Base-by-base conservation (phyloP, 2,113 vertebrate genomes). In the Vimba vimba region DNA sequence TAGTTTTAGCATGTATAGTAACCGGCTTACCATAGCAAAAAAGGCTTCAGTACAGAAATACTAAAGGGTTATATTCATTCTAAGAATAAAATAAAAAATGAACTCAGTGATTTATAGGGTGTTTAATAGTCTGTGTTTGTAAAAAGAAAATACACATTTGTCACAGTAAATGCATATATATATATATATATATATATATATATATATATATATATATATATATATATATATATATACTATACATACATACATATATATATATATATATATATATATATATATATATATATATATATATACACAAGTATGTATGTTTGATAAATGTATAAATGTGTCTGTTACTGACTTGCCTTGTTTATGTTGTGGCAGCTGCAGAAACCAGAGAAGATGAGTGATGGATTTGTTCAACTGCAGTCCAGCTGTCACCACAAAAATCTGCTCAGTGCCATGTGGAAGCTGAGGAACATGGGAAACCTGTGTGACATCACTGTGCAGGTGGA, bases 401-500 rank as follows among this genome's bases (percentile, higher is more conserved):
- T 92, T 0, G 94, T 99, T 19, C 90, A 97, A 79, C 94, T 99
- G 86, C 94, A 95, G 52, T 98, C 97, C 33, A 94, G 95, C 79
- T 95, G 92, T 1, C 96, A 97, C 2, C 96, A 95, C 0, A 87
- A 95, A 66, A 95, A 95, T 93, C 89, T 98, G 3, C 92, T 99
- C 88, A 91, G 94, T 11, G 97, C 97, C 76, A 96, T 99, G 96
- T 95, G 97, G 6, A 94, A 97, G 59, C 94, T 98, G 62, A 95
- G 96, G 59, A 93, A 95, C 47, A 93, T 95, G 17, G 97, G 97
- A 4, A 96, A 95, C 59, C 93, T 99, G 43, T 98, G 96, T 75
- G 98, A 99, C 0, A 93, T 98, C 23, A 97, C 96, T 0, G 95
- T 99, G n/a, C 96, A 96, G 0, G 96, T 98, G 45, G 96, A 97